Percentiles rank a stretch among this genome's conserved stretches.
phyloP scores from a whole-genome alignment of 1,140 invertebrate genomes.

The Meloidogyne chitwoodi region DNA sequence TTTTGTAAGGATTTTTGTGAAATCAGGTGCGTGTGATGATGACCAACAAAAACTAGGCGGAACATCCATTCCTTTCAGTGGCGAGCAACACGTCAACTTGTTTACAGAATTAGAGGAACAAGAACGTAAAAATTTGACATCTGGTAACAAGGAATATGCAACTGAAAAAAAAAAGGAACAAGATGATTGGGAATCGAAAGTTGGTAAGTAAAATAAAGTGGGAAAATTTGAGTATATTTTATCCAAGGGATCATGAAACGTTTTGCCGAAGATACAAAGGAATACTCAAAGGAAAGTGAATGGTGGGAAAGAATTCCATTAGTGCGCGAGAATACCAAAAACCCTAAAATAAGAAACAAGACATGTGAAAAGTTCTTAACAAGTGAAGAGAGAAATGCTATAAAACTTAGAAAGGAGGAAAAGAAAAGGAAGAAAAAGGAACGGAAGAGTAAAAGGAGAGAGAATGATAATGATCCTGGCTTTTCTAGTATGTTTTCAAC shows the following conservation, averaged over 20 bases:
- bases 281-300: constrained; percentile 64
- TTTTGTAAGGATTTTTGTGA: not conserved
- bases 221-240: not conserved
- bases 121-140: constrained; percentile 51
- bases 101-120: constrained; percentile 79
- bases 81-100: constrained; percentile 75
- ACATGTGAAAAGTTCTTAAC: constrained; percentile 49
- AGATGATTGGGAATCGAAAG: constrained; percentile 94
- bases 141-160: constrained; percentile 78
- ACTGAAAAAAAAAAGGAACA: constrained; percentile 83
- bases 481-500: not conserved
- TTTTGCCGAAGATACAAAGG: constrained; percentile 85
- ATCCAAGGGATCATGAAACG: constrained; percentile 72
- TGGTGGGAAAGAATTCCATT: constrained; percentile 53
- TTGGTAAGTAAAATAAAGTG: constrained; percentile 66
- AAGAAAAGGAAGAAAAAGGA: constrained; percentile 27
- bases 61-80: not conserved
- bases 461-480: not conserved
- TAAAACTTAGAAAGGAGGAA: constrained; percentile 13
- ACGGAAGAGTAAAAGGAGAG: not conserved
- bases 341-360: not conserved
- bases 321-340: constrained; percentile 7
- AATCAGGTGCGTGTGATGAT: not conserved
- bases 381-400: constrained; percentile 52
- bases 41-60: not conserved